These are phyloP conservation scores for Turritopsis dohrnii DNA, from an alignment of 30 jellyfish, hydroid and myxozoan genomes.

Conservation along the genomic window DNA sequence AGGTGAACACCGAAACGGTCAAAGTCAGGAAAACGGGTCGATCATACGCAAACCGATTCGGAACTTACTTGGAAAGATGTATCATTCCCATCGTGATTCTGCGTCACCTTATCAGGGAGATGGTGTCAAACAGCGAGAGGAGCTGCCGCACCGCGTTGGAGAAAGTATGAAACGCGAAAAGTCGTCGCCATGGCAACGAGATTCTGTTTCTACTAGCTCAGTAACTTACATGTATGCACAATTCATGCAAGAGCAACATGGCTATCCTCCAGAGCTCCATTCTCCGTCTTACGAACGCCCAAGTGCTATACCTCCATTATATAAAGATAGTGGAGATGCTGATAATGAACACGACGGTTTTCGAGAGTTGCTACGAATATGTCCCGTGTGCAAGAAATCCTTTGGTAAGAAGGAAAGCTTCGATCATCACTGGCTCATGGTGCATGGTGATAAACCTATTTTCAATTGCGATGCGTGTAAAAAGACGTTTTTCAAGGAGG, in stretches of 20 bases:
- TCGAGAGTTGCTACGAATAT: conserved; percentile 17
- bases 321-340: not conserved
- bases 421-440: conserved; percentile 25
- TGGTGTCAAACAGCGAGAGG: not conserved
- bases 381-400: conserved; percentile 33
- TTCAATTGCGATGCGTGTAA: conserved; percentile 23
- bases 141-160: not conserved
- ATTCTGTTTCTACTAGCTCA: not conserved
- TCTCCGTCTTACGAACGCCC: not conserved
- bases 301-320: not conserved
- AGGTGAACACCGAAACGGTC: conserved; percentile 2
- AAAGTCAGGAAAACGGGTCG: conserved; percentile 1
- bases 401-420: conserved; percentile 24
- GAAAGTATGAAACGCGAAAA: not conserved
- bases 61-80: conserved; percentile 5
- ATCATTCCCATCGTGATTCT: not conserved
- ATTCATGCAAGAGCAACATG: not conserved
- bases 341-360: not conserved
- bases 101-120: not conserved
- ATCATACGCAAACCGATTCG: conserved; percentile 17
- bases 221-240: not conserved
- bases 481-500: conserved; percentile 15
- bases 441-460: conserved; percentile 14
- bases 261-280: not conserved
- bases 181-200: not conserved